Conservation (phyloP, 2,888 invertebrate species). For the Pterobdella sp. region DNA sequence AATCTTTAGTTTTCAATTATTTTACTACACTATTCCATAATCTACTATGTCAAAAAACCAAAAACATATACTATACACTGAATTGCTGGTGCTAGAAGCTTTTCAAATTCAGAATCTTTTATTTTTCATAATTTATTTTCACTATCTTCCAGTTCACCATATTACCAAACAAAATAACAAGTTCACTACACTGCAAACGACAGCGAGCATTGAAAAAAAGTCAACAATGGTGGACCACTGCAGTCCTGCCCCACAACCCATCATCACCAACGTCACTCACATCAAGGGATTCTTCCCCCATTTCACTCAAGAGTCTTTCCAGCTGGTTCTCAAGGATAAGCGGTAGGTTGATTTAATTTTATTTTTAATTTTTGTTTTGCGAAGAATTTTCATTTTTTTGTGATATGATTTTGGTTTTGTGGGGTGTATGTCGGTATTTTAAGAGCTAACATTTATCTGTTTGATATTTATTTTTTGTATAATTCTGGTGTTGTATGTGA, state of each 20-base stretch:
- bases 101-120: no score
- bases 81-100: no score
- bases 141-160: background rate
- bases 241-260: constrained; percentile 70
- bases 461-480: no score
- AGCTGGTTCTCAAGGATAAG: constrained; percentile 10
- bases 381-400: no score
- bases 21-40: no score
- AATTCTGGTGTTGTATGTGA: no score
- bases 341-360: background rate
- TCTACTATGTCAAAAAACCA: no score
- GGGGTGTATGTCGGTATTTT: no score
- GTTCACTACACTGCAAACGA: constrained; percentile 39
- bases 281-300: constrained; percentile 8
- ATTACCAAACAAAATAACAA: background rate
- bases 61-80: no score
- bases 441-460: no score
- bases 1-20: background rate
- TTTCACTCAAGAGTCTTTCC: constrained; percentile 12
- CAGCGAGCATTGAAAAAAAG: constrained; percentile 55
- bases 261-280: constrained; percentile 54
- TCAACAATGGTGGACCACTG: constrained; percentile 65
- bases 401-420: no score
- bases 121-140: background rate
- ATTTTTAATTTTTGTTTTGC: background rate